These are phyloP conservation scores for Papilio machaon DNA, from an alignment of 1,140 invertebrate genomes.

Conservation along the genomic window DNA sequence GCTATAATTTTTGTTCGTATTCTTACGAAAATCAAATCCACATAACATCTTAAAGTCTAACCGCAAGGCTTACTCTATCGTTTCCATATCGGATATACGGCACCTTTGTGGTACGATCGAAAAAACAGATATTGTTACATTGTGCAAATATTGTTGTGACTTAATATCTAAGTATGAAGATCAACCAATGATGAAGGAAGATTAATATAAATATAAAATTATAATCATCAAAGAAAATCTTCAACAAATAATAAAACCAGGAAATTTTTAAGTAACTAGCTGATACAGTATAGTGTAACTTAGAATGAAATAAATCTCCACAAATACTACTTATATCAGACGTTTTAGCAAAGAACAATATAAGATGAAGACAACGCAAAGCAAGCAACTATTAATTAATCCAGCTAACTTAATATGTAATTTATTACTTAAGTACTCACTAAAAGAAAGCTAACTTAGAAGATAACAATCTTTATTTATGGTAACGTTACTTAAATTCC, in stretches of 20 bases:
- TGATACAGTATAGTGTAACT: too few relatives aligned
- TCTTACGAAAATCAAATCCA: conserved; percentile 4
- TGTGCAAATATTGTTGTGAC: neutral
- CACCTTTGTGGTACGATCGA: neutral
- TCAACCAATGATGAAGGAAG: too few relatives aligned
- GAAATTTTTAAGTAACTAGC: too few relatives aligned
- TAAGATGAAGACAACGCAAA: neutral
- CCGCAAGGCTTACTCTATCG: conserved; percentile 9
- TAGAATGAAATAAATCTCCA: too few relatives aligned
- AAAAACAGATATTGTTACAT: neutral
- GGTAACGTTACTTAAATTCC: conserved; percentile 11
- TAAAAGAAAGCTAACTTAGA: conserved; percentile 6
- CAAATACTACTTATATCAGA: neutral
- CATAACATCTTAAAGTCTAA: neutral
- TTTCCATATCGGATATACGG: conserved; percentile 6
- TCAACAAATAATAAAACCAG: too few relatives aligned
- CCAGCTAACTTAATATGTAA: neutral
- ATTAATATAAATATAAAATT: too few relatives aligned
- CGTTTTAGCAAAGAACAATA: neutral
- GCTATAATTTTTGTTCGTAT: neutral
- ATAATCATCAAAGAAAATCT: too few relatives aligned
- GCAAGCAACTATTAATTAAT: neutral
- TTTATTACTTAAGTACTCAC: conserved; percentile 18
- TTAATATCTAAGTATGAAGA: too few relatives aligned
- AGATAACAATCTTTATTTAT: conserved; percentile 26